Base-by-base conservation (phyloP, 2,113 vertebrate species). In the Etia nguti region DNA sequence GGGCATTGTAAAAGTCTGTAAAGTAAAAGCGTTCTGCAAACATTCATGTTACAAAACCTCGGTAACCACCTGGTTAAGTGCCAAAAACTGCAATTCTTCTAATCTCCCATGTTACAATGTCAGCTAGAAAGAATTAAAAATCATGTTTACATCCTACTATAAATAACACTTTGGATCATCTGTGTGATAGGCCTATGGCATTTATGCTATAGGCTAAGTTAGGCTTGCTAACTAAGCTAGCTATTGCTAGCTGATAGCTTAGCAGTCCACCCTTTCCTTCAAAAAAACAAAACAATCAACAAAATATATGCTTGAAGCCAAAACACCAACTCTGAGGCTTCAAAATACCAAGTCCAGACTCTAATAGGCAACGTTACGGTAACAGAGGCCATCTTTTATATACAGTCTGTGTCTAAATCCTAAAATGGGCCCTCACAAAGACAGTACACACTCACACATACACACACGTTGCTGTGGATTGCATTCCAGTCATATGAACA, bases 401-500 rank as follows among this genome's bases (percentile, higher is more conserved):
- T 56, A 68, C 38, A 41, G 16, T 41, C 31, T 9, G 38, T 62
- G 16, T 5, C n/a, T 54, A 26, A 68, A 13, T 43, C 34, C 15
- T 68, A 20, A 4, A 43, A 8, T 43, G 52, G 15, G 22, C 8
- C 16, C 0, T 62, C 34, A 9, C 54, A 81, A 20, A 59, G 55
- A 59, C 55, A 0, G 46, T 18, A 24, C 5, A 55, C 57, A 57
- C 13, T 52, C 46, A 2, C 73, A 87, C 1, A 77, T 22, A 70
- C 31, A 82, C 48, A 65, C 52, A 31, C 16, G 4, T 2, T 81
- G 57, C 62, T 82, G 80, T 36, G 54, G 90, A 87, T 88, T 79
- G 83, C 90, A 94, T 92, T 93, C 92, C 90, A 85, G 60, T 85
- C 77, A 80, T 82, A 81, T 87, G 89, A 92, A 87, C 85, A 84